These are phyloP conservation scores for Nothura maculosa DNA, from an alignment of 2,797 vertebrate genomes.

Conservation along the genomic window DNA sequence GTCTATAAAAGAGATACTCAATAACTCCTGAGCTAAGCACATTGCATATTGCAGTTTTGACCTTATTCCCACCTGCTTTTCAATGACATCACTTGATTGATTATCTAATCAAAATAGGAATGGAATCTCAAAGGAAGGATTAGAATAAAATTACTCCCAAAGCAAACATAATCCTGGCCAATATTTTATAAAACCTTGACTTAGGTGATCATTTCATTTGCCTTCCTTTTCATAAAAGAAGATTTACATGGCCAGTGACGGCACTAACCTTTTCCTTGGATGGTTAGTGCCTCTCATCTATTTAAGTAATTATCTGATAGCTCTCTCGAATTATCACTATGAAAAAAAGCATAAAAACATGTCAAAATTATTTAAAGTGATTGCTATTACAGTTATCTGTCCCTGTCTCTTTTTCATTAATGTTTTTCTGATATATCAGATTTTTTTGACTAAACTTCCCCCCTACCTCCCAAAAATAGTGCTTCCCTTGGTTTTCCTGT, in stretches of 20 bases:
- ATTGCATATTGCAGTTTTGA: conserved; percentile 74
- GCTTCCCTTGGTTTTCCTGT: neutral
- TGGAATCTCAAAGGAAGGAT: conserved; percentile 74
- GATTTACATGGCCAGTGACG: conserved; percentile 71
- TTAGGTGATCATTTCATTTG: conserved; percentile 72
- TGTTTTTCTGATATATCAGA: neutral
- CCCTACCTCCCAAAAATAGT: neutral
- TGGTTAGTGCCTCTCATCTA: conserved; percentile 65
- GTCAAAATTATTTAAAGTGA: conserved; percentile 30
- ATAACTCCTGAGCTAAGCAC: conserved; percentile 53
- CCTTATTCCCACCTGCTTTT: conserved; percentile 68
- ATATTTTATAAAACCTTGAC: conserved; percentile 78
- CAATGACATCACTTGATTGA: conserved; percentile 69
- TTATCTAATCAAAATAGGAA: conserved; percentile 63
- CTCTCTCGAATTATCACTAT: conserved; percentile 49
- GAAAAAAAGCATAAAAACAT: conserved; percentile 24
- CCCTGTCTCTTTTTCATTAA: neutral
- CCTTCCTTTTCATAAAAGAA: conserved; percentile 78
- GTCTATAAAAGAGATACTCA: conserved; percentile 69
- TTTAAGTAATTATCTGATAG: conserved; percentile 75
- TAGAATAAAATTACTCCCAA: conserved; percentile 78
- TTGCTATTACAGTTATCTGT: neutral
- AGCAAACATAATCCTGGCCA: conserved; percentile 72
- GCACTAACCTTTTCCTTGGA: conserved; percentile 74
- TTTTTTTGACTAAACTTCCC: neutral